Base-by-base conservation (phyloP, 2,797 vertebrate species). In the Botia almorhae region DNA sequence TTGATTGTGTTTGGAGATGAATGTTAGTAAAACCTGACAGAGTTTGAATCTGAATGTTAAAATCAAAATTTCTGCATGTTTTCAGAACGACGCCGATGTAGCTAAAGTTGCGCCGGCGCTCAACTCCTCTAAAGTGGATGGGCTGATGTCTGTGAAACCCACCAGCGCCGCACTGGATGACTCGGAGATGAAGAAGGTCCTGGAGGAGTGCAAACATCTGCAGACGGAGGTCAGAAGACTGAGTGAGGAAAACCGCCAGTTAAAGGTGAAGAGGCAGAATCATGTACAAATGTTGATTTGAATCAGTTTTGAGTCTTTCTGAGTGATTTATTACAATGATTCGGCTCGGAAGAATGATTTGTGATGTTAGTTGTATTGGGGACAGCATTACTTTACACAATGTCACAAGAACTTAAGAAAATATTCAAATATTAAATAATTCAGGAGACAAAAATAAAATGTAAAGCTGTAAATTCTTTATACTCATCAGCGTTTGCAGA, bases 201-300 rank as follows among this genome's bases (percentile, higher is more conserved):
- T 95, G 93, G 97, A 99, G 77, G 98, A 98, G 83, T 98, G 96
- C 93, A 98, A 96, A 94, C 95, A 96, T 91, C 93, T 97, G 91
- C 97, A 98, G 86, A 60, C 89, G 19, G 97, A 99, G 87, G 87
- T 97, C 74, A 90, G 91, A 91, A 99, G 97, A 91, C 89, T 99
- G 83, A 89, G 90, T 1, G 96, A 98, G 33, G 98, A 99, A 90
- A 98, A 99, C 89, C 94, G 94, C 86, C 95, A 96, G 88, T 93
- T 99, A 91, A 97, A 95, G 95, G 98, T 43, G 39, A 43, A 1
- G 2, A 10, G 39, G 7, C 0, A 8, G 39, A 43, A 43, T 43
- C 7, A 8, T 43, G 7, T 43, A 29, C 36, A 98, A 11, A 63
- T 86, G 8, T n/a, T 29, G 4, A 2, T 29, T 29, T 91, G 84